Percentiles rank a stretch among this genome's conserved stretches.
These are phyloP conservation scores for Xylota segnis DNA, from an alignment of 2,888 invertebrate species.

Conservation along the genomic window DNA sequence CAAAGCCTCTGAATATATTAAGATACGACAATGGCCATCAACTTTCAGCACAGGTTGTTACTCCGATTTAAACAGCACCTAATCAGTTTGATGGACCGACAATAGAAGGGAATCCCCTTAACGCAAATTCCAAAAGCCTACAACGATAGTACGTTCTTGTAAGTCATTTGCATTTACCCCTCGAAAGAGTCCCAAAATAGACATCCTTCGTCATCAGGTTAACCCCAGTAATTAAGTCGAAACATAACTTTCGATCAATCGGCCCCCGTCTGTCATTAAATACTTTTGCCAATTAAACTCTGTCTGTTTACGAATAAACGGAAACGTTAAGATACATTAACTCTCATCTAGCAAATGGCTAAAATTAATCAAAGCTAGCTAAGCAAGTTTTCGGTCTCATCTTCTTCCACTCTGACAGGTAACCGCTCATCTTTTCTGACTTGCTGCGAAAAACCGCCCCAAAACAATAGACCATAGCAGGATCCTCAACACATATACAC, in stretches of 20 bases:
- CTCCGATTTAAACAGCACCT: not conserved
- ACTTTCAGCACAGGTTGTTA: not conserved
- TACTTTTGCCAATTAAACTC: conserved; percentile 8
- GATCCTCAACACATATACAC: not conserved
- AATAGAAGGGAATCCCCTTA: not conserved
- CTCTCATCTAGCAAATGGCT: conserved; percentile 5
- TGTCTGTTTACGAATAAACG: conserved; percentile 14
- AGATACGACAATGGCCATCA: not conserved
- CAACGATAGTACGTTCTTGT: not conserved
- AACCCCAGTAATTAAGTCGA: not conserved
- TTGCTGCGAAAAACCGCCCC: conserved; percentile 5
- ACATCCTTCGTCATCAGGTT: conserved; percentile 7
- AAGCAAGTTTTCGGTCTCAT: not conserved
- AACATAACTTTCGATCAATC: not conserved
- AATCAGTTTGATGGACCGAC: not conserved
- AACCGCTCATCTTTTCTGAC: not conserved
- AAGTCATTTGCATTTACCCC: not conserved
- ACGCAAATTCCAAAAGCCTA: not conserved
- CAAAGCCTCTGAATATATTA: too few relatives aligned
- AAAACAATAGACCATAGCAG: conserved; percentile 2
- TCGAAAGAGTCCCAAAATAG: not conserved
- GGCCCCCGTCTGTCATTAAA: not conserved
- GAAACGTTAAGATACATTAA: conserved; percentile 17
- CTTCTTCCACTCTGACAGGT: not conserved
- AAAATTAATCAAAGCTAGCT: conserved; percentile 32